Conservation (phyloP, 2,797 vertebrate genomes). For the Ptychadena robeensis region DNA sequence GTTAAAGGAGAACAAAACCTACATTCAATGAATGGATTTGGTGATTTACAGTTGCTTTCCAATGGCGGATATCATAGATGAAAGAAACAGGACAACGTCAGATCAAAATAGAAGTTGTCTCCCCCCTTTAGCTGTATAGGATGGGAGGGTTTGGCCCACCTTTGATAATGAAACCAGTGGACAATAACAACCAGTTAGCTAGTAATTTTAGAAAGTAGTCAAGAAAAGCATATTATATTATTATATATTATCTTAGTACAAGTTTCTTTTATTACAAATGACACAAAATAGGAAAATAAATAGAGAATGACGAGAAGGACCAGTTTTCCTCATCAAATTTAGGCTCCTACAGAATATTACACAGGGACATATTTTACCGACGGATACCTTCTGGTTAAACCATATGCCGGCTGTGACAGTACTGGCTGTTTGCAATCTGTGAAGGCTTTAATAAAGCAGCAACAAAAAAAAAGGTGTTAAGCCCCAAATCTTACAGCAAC, state of each 20-base stretch:
- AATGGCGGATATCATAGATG: too few species aligned
- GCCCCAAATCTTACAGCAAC: background rate
- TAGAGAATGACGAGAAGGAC: background rate
- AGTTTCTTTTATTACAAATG: background rate
- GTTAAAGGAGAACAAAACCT: too few species aligned
- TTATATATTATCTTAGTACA: background rate
- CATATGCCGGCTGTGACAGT: conserved; percentile 1
- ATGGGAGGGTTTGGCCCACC: too few species aligned
- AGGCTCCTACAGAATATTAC: background rate
- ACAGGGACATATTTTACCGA: background rate
- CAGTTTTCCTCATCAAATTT: background rate
- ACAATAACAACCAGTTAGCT: background rate
- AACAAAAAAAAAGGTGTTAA: conserved; percentile 12
- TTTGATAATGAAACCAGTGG: background rate
- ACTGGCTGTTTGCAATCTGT: conserved; percentile 18
- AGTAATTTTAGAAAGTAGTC: background rate
- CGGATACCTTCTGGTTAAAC: background rate
- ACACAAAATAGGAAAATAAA: background rate
- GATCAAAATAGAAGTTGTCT: too few species aligned
- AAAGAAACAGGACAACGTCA: too few species aligned
- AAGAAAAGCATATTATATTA: background rate
- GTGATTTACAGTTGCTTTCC: too few species aligned
- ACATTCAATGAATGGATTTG: too few species aligned
- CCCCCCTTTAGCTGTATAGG: too few species aligned
- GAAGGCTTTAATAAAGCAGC: background rate